Evolutionary conservation across 2,113 vertebrate genomes (phyloP), one percentile per base, ranked within the genome.

Genomic region (Thymallus thymallus): DNA sequence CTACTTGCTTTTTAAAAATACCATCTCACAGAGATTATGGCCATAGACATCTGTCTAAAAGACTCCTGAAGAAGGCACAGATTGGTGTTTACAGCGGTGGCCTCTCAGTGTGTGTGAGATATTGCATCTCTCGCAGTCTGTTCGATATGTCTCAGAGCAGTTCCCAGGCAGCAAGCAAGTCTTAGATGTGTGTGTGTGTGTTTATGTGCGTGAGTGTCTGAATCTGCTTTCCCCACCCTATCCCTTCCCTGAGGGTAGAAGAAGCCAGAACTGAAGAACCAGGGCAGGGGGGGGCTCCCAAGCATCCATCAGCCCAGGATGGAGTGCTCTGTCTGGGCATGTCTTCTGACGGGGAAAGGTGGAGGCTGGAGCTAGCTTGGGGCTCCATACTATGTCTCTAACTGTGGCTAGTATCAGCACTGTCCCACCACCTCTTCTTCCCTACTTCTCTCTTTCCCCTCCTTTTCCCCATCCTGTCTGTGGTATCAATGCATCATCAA

Each of bases 161-260:
- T 78, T 83, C 73, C 74, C 73, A 82, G 81, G 81, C 80, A 58
- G 76, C 81, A 12, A 64, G 13, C 1, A 14, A 26, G 62, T 75
- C 5, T 68, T 73, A 80, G 77, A 78, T 88, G 80, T 73, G 26
- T 88, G 80, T 73, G 51, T 66, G 69, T 69, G 24, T 64, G 71
- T 64, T n/a, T 64, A 30, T 60, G 69, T 73, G 58, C 7, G 58
- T 14, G 22, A n/a, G 24, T 23, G n/a, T 78, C 72, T 71, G 69
- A 61, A 74, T 73, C 76, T 62, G 79, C 72, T 78, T 83, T 71
- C 79, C 80, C 82, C 81, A 84, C 79, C 65, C 18, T 41, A 65
- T 63, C 41, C 51, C 51, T 18, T 3, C 13, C 62, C 55, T 1
- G 5, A 23, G 14, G 71, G 83, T 48, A 48, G 56, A 73, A 70